These are phyloP conservation scores for Lerema accius DNA, from an alignment of 1,140 invertebrate species.

Conservation along the genomic window DNA sequence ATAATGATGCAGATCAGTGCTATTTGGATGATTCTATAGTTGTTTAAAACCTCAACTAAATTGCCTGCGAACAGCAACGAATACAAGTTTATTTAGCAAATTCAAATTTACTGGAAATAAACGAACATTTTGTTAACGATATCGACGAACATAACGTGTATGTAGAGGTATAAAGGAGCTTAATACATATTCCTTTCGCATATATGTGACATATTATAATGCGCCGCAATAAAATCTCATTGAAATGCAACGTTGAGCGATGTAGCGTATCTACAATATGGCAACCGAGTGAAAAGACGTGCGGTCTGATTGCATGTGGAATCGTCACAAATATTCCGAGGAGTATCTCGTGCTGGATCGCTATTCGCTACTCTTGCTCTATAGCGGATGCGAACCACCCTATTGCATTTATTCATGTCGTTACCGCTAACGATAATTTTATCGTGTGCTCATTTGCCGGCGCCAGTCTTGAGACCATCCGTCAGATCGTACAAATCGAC, in stretches of 20 bases:
- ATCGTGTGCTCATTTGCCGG: conserved; percentile 83
- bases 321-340: conserved; percentile 70
- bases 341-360: conserved; percentile 50
- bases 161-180: background rate
- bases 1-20: conserved; percentile 14
- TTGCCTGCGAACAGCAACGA: background rate
- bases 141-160: background rate
- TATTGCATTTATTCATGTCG: conserved; percentile 84
- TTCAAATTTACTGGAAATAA: conserved; percentile 1
- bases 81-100: background rate
- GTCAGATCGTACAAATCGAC: conserved; percentile 75
- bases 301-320: conserved; percentile 26
- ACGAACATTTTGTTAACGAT: background rate
- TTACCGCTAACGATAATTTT: conserved; percentile 84
- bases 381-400: conserved; percentile 64
- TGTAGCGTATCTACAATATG: conserved; percentile 16
- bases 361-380: conserved; percentile 50
- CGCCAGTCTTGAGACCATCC: conserved; percentile 77
- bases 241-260: conserved; percentile 23
- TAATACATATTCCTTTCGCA: conserved; percentile 3
- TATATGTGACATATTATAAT: conserved; percentile 16
- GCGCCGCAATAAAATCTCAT: conserved; percentile 29
- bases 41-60: background rate
- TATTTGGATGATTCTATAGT: conserved; percentile 11
- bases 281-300: conserved; percentile 31